Conservation (phyloP, 2,113 vertebrate species). For the Ochotona curzoniae region DNA sequence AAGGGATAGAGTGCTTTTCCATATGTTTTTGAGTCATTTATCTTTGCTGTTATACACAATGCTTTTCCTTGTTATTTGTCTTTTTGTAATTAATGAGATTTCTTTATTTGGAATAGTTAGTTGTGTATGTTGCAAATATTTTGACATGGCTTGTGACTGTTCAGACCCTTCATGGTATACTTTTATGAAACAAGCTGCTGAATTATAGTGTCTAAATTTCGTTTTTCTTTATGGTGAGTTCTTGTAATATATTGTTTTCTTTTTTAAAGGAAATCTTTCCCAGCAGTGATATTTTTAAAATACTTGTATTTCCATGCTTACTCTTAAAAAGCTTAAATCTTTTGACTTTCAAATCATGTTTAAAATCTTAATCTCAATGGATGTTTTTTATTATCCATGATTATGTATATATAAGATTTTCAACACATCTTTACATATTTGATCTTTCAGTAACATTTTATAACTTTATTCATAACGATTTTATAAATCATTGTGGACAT, state of each 20-base stretch:
- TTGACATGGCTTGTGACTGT: neutral
- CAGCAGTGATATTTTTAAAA: neutral
- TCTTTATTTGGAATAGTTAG: conserved; percentile 34
- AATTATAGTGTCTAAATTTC: conserved; percentile 5
- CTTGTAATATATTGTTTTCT: neutral
- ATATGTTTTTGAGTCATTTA: neutral
- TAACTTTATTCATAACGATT: too few relatives aligned
- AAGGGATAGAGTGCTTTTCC: neutral
- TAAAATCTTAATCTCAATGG: neutral
- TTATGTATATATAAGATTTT: neutral
- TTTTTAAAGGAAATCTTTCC: neutral
- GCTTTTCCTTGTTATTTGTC: neutral
- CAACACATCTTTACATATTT: too few relatives aligned
- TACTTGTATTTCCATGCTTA: conserved; percentile 4
- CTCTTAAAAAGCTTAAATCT: conserved; percentile 32
- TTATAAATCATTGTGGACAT: neutral
- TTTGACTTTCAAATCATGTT: conserved; percentile 54
- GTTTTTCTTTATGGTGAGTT: neutral
- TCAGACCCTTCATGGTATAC: neutral
- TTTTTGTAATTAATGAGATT: conserved; percentile 22
- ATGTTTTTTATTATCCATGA: too few relatives aligned
- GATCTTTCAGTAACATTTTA: too few relatives aligned
- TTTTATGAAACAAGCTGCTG: neutral
- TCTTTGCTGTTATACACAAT: conserved; percentile 38
- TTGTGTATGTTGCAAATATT: neutral